Evolutionary conservation across 2,797 vertebrate genomes (phyloP).

Genomic region (Acanthornis magna): DNA sequence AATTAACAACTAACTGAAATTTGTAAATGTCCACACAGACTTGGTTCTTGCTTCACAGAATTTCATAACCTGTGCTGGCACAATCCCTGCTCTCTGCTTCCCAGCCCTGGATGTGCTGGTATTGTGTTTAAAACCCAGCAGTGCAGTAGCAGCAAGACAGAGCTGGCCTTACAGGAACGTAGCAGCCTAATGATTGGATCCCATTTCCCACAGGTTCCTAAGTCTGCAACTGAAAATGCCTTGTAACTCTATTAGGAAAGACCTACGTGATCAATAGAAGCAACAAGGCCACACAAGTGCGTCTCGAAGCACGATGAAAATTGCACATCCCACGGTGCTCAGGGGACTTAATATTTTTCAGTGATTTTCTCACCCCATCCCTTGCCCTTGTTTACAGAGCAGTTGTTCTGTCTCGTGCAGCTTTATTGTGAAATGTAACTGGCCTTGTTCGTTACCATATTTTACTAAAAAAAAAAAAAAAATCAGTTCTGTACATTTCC

Average conservation of each 20-base stretch:
- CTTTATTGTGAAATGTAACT: neutral
- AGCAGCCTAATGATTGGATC: slow-evolving; percentile 48
- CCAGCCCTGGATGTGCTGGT: neutral
- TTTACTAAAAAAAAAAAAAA: neutral
- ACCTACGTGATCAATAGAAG: slow-evolving; percentile 72
- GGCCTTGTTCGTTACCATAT: neutral
- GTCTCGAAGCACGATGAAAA: slow-evolving; percentile 63
- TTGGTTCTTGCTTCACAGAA: slow-evolving; percentile 17
- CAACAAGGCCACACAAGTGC: slow-evolving; percentile 60
- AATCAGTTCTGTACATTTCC: neutral
- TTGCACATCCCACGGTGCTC: slow-evolving; percentile 57
- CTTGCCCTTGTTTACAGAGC: slow-evolving; percentile 29
- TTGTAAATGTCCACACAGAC: neutral
- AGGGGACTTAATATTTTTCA: slow-evolving; percentile 66
- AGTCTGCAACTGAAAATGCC: slow-evolving; percentile 65
- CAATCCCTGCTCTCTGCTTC: slow-evolving; percentile 54
- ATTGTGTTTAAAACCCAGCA: slow-evolving; percentile 65
- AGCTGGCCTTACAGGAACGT: slow-evolving; percentile 66
- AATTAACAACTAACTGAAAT: neutral
- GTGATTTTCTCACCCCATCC: slow-evolving; percentile 37
- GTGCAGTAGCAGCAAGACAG: slow-evolving; percentile 67
- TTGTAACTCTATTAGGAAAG: slow-evolving; percentile 77
- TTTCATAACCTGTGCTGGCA: slow-evolving; percentile 2
- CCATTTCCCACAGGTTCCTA: slow-evolving; percentile 55
- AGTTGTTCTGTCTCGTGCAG: neutral